These are phyloP conservation scores for Cuculus canorus DNA, from an alignment of 2,797 vertebrate genomes.

Conservation along the genomic window DNA sequence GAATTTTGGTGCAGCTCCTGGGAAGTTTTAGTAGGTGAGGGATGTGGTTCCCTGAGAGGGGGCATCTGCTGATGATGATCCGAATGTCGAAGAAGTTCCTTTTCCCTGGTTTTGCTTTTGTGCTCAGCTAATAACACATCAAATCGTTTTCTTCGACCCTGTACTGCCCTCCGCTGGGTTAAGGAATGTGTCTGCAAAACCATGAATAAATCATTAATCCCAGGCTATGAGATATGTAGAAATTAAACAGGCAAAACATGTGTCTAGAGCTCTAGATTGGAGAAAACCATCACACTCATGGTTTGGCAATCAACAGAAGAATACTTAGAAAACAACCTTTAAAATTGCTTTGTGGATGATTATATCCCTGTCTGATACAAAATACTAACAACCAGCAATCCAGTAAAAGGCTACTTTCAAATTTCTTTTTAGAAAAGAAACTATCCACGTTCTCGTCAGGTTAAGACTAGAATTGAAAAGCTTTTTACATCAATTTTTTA, in stretches of 20 bases:
- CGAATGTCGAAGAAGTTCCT: conserved; percentile 89
- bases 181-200: conserved; percentile 97
- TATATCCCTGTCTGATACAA: not conserved
- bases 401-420: not conserved
- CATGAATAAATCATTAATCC: conserved; percentile 58
- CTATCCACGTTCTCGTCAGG: not conserved
- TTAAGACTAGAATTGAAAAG: not conserved
- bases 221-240: not conserved
- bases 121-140: conserved; percentile 97
- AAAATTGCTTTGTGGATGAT: not conserved
- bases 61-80: conserved; percentile 91
- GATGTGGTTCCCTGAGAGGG: conserved; percentile 98
- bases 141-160: conserved; percentile 96
- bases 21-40: conserved; percentile 85
- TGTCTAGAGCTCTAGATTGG: not conserved
- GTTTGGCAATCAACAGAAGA: not conserved
- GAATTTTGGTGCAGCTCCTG: conserved; percentile 87
- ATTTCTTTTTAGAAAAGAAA: not conserved
- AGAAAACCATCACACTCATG: not conserved
- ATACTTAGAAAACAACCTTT: not conserved
- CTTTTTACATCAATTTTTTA: not conserved
- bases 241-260: not conserved
- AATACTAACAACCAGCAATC: not conserved
- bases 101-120: conserved; percentile 96
- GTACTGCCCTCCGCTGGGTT: conserved; percentile 98